Evolutionary conservation across 2,888 invertebrate species (phyloP).

Genomic region (Ophion ellenae): DNA sequence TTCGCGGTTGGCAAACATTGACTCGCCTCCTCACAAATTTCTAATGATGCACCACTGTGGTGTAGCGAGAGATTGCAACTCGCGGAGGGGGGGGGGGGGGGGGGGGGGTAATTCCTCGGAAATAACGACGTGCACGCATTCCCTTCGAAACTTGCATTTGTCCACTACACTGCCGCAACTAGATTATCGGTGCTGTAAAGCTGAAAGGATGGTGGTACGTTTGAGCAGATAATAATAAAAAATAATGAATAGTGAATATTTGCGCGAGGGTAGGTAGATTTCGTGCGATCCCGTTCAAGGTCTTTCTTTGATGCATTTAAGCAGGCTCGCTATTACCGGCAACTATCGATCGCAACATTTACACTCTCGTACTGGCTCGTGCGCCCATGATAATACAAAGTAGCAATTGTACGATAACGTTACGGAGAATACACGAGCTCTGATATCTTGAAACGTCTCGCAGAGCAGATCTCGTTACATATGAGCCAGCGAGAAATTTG

Average conservation of each 20-base stretch:
- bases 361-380: background rate
- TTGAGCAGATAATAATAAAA: background rate
- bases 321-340: background rate
- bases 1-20: too few species aligned
- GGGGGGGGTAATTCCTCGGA: background rate
- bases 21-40: too few species aligned
- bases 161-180: background rate
- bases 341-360: background rate
- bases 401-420: constrained; percentile 5
- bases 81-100: background rate
- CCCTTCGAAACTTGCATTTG: background rate
- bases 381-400: background rate
- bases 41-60: too few species aligned
- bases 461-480: constrained; percentile 59
- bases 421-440: constrained; percentile 39
- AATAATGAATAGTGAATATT: background rate
- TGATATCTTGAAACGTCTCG: constrained; percentile 46
- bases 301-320: background rate
- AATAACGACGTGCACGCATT: background rate
- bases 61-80: too few species aligned
- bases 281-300: background rate
- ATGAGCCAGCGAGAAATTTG: constrained; percentile 62
- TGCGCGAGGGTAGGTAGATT: background rate
- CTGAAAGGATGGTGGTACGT: background rate
- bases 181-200: background rate